These are phyloP conservation scores for Rhopilema esculentum DNA, from an alignment of 30 jellyfish, hydroid and myxozoan genomes.

Conservation along the genomic window DNA sequence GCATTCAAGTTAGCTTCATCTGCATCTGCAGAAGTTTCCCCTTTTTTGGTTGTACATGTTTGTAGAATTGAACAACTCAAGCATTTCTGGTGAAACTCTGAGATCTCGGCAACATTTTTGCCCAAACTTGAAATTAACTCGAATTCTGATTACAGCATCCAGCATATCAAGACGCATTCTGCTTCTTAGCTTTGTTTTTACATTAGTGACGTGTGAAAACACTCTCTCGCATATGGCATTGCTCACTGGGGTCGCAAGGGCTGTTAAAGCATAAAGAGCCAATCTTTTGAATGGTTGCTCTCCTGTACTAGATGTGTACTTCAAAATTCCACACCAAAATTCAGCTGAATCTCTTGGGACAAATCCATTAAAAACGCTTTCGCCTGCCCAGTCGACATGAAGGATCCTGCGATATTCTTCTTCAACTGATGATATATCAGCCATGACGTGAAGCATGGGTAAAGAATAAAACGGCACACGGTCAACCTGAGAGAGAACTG, in stretches of 20 bases:
- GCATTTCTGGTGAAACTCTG: slow-evolving; percentile 45
- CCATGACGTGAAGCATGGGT: slow-evolving; percentile 41
- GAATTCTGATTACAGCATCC: slow-evolving; percentile 69
- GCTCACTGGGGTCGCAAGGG: slow-evolving; percentile 74
- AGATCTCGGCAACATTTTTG: slow-evolving; percentile 65
- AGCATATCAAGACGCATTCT: slow-evolving; percentile 48
- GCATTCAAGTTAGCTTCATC: neutral
- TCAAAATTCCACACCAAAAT: slow-evolving; percentile 42
- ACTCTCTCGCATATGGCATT: slow-evolving; percentile 73
- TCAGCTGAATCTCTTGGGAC: slow-evolving; percentile 49
- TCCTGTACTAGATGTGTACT: slow-evolving; percentile 32
- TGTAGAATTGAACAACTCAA: slow-evolving; percentile 33
- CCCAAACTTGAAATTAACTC: slow-evolving; percentile 38
- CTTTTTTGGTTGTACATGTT: slow-evolving; percentile 18
- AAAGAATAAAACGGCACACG: slow-evolving; percentile 19
- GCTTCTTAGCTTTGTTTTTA: slow-evolving; percentile 69
- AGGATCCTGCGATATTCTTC: slow-evolving; percentile 58
- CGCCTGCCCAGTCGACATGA: slow-evolving; percentile 55
- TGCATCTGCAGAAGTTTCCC: slow-evolving; percentile 7
- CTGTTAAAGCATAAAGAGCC: slow-evolving; percentile 45
- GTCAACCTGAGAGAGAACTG: slow-evolving; percentile 33
- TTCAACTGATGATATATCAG: slow-evolving; percentile 32
- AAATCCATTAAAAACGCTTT: slow-evolving; percentile 30
- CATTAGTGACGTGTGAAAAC: slow-evolving; percentile 52
- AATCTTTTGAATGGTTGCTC: neutral